Evolutionary conservation across 2,888 invertebrate species (phyloP), one percentile per base, ranked within the genome.

Genomic region (Drosophila flavopinicola): DNA sequence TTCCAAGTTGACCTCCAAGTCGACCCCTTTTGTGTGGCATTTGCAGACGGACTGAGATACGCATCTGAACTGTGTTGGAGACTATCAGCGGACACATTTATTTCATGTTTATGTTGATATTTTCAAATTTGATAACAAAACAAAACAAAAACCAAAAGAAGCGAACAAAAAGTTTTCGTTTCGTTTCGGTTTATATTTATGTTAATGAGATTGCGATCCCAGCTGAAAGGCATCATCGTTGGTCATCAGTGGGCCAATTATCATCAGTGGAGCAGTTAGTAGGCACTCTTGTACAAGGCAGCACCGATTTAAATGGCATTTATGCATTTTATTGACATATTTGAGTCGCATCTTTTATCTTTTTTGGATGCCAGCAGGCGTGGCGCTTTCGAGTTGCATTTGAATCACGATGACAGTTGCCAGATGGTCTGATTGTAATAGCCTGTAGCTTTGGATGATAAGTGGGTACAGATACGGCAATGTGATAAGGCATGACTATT

Each of bases 81-180:
- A 86, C 85, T 86, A 85, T 85, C 85, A 88, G 64, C 85, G 83
- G 70, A 80, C 85, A 83, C 86, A 86, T 88, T 86, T 87, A 76
- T 86, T 80, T 85, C 88, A 88, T 88, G 88, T 87, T 86, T 88
- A 88, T 87, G 88, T 78, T 87, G 85, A 87, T 84, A 80, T 84
- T 80, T 87, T 85, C 64, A 71, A 83, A 83, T 87, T 78, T 79
- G 86, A 83, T 87, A 85, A 87, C 68, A 41, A 57, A 57, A 51
- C 13, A 61, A 71, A 48, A n/a, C n/a, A n/a, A n/a, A n/a, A n/a
- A n/a, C n/a, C n/a, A n/a, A n/a, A n/a, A n/a, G n/a, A 44, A 58
- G 15, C 49, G n/a, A 37, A 66, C 37, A 17, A 59, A 38, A 64
- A 66, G 51, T 54, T 27, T 64, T 61, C 51, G 53, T 65, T 76